phyloP scores from a whole-genome alignment of 2,113 vertebrate genomes.

The Hippolais icterina region DNA sequence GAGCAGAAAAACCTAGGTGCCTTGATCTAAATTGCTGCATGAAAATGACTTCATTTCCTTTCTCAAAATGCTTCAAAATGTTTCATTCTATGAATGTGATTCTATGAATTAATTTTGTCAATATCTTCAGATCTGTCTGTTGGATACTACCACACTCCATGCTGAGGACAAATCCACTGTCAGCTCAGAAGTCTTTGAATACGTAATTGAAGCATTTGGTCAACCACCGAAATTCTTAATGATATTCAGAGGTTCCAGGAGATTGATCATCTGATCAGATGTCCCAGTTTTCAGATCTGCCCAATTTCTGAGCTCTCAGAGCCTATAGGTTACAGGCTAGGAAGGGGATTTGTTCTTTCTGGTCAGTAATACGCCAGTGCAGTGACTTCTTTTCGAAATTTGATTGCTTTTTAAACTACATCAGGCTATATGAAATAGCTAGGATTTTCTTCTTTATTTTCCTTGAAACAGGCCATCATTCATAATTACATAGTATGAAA shows the following conservation, averaged over 20 bases:
- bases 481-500: neutral
- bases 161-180: neutral
- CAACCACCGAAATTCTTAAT: slow-evolving; percentile 17
- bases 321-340: neutral
- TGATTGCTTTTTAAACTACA: neutral
- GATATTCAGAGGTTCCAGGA: neutral
- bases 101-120: neutral
- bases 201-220: neutral
- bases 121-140: neutral
- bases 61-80: neutral
- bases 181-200: neutral
- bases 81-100: neutral
- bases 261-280: neutral
- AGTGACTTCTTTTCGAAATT: neutral
- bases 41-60: neutral
- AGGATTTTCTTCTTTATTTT: neutral
- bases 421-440: neutral
- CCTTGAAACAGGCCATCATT: neutral
- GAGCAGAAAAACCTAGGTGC: neutral
- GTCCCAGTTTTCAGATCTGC: neutral
- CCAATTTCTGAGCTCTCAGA: neutral
- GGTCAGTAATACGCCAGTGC: too few species aligned
- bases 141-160: neutral
- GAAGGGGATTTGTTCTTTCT: neutral
- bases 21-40: neutral